phyloP scores from a whole-genome alignment of 1,140 invertebrate species.

The Dermatophagoides farinae region DNA sequence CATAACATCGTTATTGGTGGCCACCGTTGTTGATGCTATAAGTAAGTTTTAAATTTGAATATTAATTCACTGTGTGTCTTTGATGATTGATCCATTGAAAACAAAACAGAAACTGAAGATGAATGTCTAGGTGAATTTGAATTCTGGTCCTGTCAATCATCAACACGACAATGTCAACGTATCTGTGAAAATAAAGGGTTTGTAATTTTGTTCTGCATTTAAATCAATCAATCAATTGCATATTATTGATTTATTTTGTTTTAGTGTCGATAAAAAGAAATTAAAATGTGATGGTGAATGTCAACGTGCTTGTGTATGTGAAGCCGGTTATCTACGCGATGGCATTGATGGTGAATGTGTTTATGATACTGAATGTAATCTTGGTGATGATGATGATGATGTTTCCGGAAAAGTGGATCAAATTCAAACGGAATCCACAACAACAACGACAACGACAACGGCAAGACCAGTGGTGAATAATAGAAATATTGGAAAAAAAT shows the following conservation, averaged over 20 bases:
- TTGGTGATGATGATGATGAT: not conserved
- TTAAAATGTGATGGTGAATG: not conserved
- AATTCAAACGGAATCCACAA: not conserved
- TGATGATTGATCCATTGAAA: not conserved
- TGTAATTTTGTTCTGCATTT: not conserved
- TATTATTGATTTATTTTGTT: not conserved
- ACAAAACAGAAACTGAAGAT: not conserved
- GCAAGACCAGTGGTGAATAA: not conserved
- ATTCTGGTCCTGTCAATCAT: slow-evolving; percentile 10
- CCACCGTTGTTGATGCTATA: no score
- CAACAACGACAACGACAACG: no score
- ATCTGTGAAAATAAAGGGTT: slow-evolving; percentile 8
- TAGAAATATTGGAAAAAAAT: not conserved
- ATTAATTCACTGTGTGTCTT: not conserved
- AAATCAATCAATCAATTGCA: not conserved
- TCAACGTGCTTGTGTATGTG: slow-evolving; percentile 3
- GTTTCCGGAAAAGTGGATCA: not conserved
- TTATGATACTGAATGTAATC: slow-evolving; percentile 8
- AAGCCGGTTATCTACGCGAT: slow-evolving; percentile 2
- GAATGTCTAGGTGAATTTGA: not conserved
- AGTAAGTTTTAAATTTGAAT: not conserved
- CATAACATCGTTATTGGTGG: no score
- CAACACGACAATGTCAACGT: slow-evolving; percentile 1
- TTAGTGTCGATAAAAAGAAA: not conserved
- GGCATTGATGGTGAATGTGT: slow-evolving; percentile 13